These are phyloP conservation scores for Neoascia interrupta DNA, from an alignment of 2,888 invertebrate species.

Conservation along the genomic window DNA sequence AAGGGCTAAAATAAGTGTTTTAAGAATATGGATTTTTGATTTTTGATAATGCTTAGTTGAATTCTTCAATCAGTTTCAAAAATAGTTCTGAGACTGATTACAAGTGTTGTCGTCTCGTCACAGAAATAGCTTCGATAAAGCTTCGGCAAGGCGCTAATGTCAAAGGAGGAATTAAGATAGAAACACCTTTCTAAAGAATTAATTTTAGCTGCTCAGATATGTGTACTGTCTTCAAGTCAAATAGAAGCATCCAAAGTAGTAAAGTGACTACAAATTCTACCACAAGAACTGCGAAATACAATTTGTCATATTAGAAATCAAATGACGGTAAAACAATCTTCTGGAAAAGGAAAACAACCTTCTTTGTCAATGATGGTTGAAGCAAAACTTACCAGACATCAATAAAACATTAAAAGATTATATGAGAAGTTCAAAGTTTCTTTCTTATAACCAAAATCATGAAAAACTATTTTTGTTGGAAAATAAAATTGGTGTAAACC, in stretches of 20 bases:
- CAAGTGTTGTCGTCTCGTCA: background rate
- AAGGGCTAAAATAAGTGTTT: background rate
- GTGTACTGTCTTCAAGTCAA: constrained; percentile 4
- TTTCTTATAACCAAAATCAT: no score
- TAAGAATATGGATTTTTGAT: background rate
- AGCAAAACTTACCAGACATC: no score
- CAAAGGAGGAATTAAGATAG: background rate
- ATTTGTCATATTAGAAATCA: background rate
- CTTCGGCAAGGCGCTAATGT: background rate
- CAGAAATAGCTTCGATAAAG: background rate
- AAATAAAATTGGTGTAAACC: background rate
- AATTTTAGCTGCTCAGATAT: constrained; percentile 1
- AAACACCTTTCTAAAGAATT: background rate
- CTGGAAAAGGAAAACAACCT: no score
- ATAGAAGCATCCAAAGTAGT: constrained; percentile 1
- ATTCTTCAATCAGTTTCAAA: background rate
- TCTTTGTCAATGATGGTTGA: no score
- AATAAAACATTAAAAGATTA: no score
- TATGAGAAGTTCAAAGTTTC: no score
- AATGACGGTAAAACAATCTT: no score
- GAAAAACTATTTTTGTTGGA: no score
- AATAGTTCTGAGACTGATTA: background rate
- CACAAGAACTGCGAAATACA: background rate
- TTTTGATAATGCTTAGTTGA: background rate
- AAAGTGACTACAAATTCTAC: background rate